These are phyloP conservation scores for Eulithis testata DNA, from an alignment of 2,888 invertebrate species.

Conservation along the genomic window DNA sequence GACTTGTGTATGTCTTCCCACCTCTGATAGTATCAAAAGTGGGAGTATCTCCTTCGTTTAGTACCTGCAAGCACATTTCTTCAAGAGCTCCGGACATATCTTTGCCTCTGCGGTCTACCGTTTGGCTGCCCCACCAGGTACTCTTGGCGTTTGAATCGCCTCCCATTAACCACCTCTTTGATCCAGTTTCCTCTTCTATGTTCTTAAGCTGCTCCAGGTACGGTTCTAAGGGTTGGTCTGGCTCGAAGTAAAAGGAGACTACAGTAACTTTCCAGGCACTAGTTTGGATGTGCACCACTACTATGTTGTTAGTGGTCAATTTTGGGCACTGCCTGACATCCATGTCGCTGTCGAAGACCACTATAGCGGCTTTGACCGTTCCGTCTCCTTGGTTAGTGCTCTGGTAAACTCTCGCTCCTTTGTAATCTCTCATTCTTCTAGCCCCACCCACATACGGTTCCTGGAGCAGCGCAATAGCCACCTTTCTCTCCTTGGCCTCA, in stretches of 20 bases:
- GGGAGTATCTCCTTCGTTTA: background rate
- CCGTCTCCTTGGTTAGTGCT: slow-evolving; percentile 1
- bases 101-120: background rate
- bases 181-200: background rate
- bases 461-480: background rate
- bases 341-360: background rate
- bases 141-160: background rate
- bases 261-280: background rate
- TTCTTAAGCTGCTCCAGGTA: background rate
- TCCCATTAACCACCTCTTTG: background rate
- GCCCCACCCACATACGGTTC: background rate
- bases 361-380: background rate
- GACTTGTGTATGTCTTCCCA: background rate
- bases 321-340: background rate
- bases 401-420: background rate
- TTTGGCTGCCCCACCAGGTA: background rate
- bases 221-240: background rate
- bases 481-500: background rate
- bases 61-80: background rate
- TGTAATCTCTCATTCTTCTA: background rate
- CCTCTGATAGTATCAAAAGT: background rate
- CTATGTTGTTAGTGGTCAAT: background rate
- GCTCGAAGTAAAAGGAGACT: background rate
- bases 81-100: background rate
- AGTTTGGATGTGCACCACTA: background rate